These are phyloP conservation scores for Lontra canadensis DNA, from an alignment of 2,113 vertebrate species.

Conservation along the genomic window DNA sequence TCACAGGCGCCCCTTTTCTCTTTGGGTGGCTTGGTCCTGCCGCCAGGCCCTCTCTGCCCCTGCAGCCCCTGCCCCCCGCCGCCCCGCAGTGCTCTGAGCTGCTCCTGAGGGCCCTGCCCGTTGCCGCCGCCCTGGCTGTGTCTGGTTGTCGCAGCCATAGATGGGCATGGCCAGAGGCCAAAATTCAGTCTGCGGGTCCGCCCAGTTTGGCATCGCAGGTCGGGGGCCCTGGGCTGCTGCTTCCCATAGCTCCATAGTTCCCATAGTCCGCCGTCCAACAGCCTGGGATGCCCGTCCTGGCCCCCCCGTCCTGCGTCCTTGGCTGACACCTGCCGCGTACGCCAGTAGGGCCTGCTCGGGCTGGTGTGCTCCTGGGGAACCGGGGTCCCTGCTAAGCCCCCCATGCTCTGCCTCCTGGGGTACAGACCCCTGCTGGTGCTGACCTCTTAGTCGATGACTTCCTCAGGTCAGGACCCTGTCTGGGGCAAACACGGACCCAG, in stretches of 20 bases:
- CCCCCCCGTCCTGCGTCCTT: neutral
- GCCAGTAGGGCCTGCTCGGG: neutral
- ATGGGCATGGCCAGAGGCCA: too few species aligned
- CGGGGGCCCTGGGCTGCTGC: too few species aligned
- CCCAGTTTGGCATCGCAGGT: neutral
- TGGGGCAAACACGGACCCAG: neutral
- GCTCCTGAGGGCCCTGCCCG: neutral
- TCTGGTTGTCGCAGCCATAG: too few species aligned
- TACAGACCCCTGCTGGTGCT: neutral
- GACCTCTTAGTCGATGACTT: too few species aligned
- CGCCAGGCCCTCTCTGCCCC: too few species aligned
- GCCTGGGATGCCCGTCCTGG: neutral
- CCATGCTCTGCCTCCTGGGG: neutral
- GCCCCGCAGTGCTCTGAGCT: fast-evolving
- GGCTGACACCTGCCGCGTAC: neutral
- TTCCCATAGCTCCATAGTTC: neutral
- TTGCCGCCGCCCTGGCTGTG: neutral
- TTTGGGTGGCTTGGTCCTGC: neutral
- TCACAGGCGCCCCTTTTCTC: neutral
- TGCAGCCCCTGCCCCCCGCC: neutral
- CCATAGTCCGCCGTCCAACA: neutral
- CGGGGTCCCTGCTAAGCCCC: neutral
- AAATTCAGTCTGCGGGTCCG: neutral
- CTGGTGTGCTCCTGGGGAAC: neutral
- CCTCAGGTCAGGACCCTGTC: neutral